A percentile compares a stretch with the other conserved stretches of the same genome.
Evolutionary conservation across 2,797 vertebrate genomes (phyloP).

Genomic region (Notolabrus celidotus): DNA sequence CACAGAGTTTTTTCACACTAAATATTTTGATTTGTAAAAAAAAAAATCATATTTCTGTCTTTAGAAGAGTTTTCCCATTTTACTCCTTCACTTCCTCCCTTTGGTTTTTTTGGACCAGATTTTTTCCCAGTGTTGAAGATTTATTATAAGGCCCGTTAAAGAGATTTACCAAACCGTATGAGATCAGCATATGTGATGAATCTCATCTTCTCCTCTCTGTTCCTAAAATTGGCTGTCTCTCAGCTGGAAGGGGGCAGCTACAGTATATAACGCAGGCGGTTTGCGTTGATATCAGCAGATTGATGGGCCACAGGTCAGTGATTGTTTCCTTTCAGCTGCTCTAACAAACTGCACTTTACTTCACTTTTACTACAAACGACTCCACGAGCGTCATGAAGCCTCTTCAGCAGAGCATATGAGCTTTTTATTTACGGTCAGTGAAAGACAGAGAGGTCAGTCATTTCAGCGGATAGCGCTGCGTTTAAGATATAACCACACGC

Average conservation of each 20-base stretch:
- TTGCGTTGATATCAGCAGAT: slow-evolving; percentile 52
- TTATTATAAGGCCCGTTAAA: background rate
- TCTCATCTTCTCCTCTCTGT: background rate
- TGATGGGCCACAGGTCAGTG: slow-evolving; percentile 47
- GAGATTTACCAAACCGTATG: background rate
- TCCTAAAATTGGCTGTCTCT: background rate
- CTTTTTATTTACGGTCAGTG: slow-evolving; percentile 66
- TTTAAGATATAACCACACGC: slow-evolving; percentile 48
- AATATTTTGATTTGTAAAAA: background rate
- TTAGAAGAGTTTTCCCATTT: background rate
- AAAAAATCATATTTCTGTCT: background rate
- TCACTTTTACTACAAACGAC: slow-evolving; percentile 56
- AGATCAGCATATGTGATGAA: background rate
- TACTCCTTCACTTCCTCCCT: background rate
- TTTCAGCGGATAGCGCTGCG: slow-evolving; percentile 45
- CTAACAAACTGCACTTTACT: slow-evolving; percentile 54
- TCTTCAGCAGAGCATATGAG: slow-evolving; percentile 64
- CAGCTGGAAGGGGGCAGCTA: background rate
- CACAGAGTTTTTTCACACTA: background rate
- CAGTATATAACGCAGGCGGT: background rate
- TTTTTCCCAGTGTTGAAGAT: background rate
- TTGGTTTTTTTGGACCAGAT: background rate
- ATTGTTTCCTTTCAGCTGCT: slow-evolving; percentile 54
- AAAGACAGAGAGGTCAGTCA: slow-evolving; percentile 53
- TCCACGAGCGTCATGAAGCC: slow-evolving; percentile 59